Base-by-base conservation (phyloP, 2,888 invertebrate species). In the Endotricha flammealis region DNA sequence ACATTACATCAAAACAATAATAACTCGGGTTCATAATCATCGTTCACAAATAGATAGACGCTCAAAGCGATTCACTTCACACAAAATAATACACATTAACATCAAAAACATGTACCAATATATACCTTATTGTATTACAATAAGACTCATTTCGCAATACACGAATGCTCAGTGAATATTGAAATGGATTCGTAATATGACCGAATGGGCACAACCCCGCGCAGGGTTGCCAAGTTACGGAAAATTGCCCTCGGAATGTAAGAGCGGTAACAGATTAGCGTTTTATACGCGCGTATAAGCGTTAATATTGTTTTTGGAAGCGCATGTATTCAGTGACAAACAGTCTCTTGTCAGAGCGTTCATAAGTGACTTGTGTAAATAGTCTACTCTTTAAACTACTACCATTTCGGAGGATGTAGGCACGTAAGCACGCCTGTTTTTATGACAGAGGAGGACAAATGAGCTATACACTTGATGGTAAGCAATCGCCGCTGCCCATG, bases 191-290 rank as follows among this genome's bases (percentile, higher is more conserved):
- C 48, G 46, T 49, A 48, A 50, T 48, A 45, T 44, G 42, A 42
- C 40, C 39, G 52, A 53, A 44, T 44, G 46, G 54, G 39, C 47
- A 50, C 46, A 47, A 51, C 44, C 48, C 48, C 44, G 46, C 39
- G 41, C 50, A 67, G 67, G 67, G 74, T 66, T 76, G 66, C 64
- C 64, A 57, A 54, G 68, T 54, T 57, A 66, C 61, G 48, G 50
- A 50, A 58, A 63, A 61, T 65, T 60, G 54, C 51, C 46, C 53
- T 48, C 44, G 37, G 36, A 46, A n/a, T n/a, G n/a, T n/a, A n/a
- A n/a, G n/a, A 12, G 8, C 16, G 32, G 25, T n/a, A 24, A 25
- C 14, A 17, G 30, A 8, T 8, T 16, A 16, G n/a, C 8, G 8
- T 8, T 20, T n/a, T 8, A 20, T 8, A 20, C n/a, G n/a, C n/a